Percentiles rank a stretch among this genome's conserved stretches.
Evolutionary conservation across 2,888 invertebrate genomes (phyloP).

Genomic region (Hetaerina titia): DNA sequence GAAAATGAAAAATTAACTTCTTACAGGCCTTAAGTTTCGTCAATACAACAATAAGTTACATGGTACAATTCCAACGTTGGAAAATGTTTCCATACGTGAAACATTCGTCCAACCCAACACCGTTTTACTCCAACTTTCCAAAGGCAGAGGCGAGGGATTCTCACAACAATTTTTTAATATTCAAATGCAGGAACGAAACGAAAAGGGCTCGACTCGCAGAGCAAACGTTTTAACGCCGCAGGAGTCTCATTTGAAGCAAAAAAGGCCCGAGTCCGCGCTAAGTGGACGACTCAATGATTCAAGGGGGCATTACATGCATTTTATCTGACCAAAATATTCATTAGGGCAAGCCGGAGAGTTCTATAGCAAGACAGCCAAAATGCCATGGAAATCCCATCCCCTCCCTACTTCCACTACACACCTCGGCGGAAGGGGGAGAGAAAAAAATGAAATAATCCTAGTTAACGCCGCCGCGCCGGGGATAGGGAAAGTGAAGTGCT

Average conservation of each 20-base stretch:
- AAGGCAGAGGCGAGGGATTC: background rate
- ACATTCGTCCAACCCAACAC: background rate
- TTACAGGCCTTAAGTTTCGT: no score
- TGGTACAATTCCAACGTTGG: no score
- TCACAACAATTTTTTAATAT: background rate
- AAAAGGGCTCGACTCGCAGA: background rate
- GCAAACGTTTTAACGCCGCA: background rate
- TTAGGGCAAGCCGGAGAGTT: background rate
- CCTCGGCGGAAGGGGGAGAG: background rate
- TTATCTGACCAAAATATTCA: constrained; percentile 1
- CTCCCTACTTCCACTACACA: background rate
- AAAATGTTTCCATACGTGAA: background rate
- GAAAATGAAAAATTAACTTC: no score
- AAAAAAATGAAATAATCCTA: background rate
- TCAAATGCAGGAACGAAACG: background rate
- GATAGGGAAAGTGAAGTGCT: constrained; percentile 19
- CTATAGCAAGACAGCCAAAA: background rate
- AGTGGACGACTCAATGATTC: background rate
- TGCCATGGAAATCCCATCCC: background rate
- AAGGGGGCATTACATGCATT: background rate
- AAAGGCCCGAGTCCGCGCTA: background rate
- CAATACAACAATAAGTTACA: no score
- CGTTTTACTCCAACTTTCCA: background rate
- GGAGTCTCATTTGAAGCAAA: background rate
- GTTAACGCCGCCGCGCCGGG: background rate